Conservation (phyloP, 2,113 vertebrate genomes). For the Potamarius usumacintae region DNA sequence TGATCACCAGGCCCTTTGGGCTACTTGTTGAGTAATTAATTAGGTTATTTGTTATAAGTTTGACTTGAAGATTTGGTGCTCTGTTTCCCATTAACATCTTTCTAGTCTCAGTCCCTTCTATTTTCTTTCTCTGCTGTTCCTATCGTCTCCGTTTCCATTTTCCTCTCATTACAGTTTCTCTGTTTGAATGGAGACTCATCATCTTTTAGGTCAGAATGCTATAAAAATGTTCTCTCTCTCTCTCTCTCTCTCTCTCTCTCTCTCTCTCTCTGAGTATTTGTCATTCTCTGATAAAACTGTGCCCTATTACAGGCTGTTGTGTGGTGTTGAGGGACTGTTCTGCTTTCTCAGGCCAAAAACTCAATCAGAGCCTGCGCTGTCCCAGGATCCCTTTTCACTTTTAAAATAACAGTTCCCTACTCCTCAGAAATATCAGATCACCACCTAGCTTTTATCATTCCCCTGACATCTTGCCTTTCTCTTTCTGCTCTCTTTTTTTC, state of each 20-base stretch:
- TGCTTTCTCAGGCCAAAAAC: constrained; percentile 42
- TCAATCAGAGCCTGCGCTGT: constrained; percentile 31
- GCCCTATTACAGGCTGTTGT: constrained; percentile 44
- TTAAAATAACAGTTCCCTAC: constrained; percentile 14
- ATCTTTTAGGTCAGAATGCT: constrained; percentile 5
- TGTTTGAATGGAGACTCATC: constrained; percentile 12
- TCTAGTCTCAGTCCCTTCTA: not conserved
- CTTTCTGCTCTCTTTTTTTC: constrained; percentile 3
- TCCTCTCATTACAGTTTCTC: not conserved
- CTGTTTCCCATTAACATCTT: not conserved
- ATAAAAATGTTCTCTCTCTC: not conserved
- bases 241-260: constrained; percentile 1
- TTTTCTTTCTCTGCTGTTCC: not conserved
- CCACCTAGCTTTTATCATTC: constrained; percentile 14
- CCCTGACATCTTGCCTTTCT: not conserved
- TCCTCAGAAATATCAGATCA: constrained; percentile 33
- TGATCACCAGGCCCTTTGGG: not conserved
- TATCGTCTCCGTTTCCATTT: not conserved
- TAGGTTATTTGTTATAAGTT: not conserved
- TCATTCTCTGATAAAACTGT: constrained; percentile 40
- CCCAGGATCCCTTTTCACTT: constrained; percentile 36
- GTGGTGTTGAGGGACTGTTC: constrained; percentile 26
- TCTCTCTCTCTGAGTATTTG: constrained; percentile 27
- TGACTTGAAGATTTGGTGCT: not conserved
- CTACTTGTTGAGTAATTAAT: not conserved